Evolutionary conservation across 1,140 invertebrate genomes (phyloP), one percentile per base, ranked within the genome.

Genomic region (Ostrea edulis): DNA sequence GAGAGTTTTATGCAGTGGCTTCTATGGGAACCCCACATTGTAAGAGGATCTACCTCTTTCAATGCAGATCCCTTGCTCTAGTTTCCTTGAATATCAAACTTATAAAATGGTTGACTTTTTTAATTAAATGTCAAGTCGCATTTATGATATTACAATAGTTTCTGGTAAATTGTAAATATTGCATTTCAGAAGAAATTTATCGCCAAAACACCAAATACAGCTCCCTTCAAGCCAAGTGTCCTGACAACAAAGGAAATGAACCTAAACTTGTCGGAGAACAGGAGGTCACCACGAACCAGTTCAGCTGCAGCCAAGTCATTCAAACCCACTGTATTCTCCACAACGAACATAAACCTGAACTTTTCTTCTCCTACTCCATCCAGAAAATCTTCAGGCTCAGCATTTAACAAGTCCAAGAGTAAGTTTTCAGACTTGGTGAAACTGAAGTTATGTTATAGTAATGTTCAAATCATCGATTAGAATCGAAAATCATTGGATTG

Each of bases 261-360:
- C 85, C 83, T 93, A 1, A 92, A 94, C 82, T 94, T 94, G 58
- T 68, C 84, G 68, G 77, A 85, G 35, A 85, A 22, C 11, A 85
- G 86, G 62, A 89, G 87, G 71, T 87, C 89, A 25, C 89, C 90
- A 65, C 88, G 88, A 65, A 84, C 85, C 7, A 85, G 44, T 58
- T 83, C 77, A 9, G 25, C 68, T 82, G 35, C 35, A 44, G 35
- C 82, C 22, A 91, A 88, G 54, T 68, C 87, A 8, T 93, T 93
- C 68, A 89, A 91, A 58, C 92, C 92, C 12, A 88, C 90, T 5
- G 90, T 92, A 0, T 88, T 88, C n/a, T 91, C 91, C 7, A 91
- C 90, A n/a, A 90, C 89, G 22, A 89, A 90, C 35, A 90, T 93
- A 77, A 93, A 91, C 87, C 87, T 93, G 11, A 92, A 94, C 82